A percentile compares a stretch with the other conserved stretches of the same genome.
Conservation (phyloP, 2,797 vertebrate species). For the Crax fasciolata region DNA sequence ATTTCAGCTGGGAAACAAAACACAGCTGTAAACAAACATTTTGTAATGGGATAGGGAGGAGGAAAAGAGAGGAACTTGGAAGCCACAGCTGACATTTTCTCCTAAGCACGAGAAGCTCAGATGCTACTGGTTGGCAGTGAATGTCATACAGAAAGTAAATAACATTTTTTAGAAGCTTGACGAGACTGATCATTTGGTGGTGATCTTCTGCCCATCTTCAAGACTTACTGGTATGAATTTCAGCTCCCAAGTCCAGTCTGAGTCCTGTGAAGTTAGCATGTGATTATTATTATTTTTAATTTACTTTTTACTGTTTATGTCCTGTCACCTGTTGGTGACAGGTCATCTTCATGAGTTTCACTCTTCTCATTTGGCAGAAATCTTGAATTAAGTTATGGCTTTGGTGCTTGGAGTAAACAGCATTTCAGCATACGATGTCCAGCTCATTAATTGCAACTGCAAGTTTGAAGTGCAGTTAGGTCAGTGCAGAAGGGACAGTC, state of each 20-base stretch:
- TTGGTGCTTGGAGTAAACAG: not conserved
- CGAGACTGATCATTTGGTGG: not conserved
- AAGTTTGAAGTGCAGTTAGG: not conserved
- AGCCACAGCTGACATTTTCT: slow-evolving; percentile 30
- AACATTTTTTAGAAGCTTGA: not conserved
- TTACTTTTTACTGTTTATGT: not conserved
- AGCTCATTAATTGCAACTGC: not conserved
- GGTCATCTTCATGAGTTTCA: not conserved
- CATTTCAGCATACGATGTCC: not conserved
- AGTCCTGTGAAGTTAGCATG: not conserved
- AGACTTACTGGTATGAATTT: not conserved
- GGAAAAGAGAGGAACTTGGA: not conserved
- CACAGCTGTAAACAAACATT: not conserved
- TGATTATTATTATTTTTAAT: not conserved
- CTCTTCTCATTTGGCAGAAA: not conserved
- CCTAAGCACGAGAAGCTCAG: not conserved
- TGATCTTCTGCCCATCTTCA: not conserved
- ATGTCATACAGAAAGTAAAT: not conserved
- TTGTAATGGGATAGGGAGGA: not conserved
- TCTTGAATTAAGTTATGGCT: not conserved
- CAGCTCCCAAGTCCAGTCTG: not conserved
- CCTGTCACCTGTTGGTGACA: not conserved
- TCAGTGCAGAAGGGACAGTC: not conserved
- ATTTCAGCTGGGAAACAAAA: slow-evolving; percentile 16
- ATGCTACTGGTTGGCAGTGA: not conserved